Evolutionary conservation across 2,888 invertebrate species (phyloP), one percentile per base, ranked within the genome.

Genomic region (Acronicta aceris): DNA sequence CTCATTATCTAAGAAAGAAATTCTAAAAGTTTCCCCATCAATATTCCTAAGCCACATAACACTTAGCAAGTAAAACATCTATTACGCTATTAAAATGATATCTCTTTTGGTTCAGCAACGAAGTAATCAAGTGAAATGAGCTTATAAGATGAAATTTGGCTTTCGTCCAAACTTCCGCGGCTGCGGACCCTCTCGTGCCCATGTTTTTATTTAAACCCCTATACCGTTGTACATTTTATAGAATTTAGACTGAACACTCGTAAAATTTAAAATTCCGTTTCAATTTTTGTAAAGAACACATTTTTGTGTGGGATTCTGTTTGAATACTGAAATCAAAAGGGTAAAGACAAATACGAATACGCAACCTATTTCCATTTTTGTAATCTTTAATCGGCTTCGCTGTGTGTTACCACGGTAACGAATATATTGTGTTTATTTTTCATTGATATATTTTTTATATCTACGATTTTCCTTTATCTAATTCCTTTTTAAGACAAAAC

Each of bases 61-160:
- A 76, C 63, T 77, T 63, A 65, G 70, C 63, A 65, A 65, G 68
- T 58, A 70, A 74, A 78, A 70, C 82, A 82, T 84, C 80, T 83
- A 84, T 85, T 81, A 84, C 68, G 68, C 76, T 70, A 83, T 83
- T 84, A 83, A 84, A 84, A 80, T 82, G 82, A 83, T 84, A 84
- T 85, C 84, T 85, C 81, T 81, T 82, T 84, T 81, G 85, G 81
- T 81, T 82, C 81, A 84, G 84, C 76, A 81, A 77, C 81, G 72
- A 68, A 82, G 85, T 84, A 85, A 85, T 84, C 85, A 85, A 84
- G 82, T 76, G 78, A 82, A 84, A 84, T 81, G 82, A 78, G 80
- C 78, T 78, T 79, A 74, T 78, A 81, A 80, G 82, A 75, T 76
- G 63, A 63, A 79, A 80, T 83, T 86, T 86, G 86, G 86, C 80